These are phyloP conservation scores for Nephila pilipes DNA, from an alignment of 1,140 invertebrate species.

Conservation along the genomic window DNA sequence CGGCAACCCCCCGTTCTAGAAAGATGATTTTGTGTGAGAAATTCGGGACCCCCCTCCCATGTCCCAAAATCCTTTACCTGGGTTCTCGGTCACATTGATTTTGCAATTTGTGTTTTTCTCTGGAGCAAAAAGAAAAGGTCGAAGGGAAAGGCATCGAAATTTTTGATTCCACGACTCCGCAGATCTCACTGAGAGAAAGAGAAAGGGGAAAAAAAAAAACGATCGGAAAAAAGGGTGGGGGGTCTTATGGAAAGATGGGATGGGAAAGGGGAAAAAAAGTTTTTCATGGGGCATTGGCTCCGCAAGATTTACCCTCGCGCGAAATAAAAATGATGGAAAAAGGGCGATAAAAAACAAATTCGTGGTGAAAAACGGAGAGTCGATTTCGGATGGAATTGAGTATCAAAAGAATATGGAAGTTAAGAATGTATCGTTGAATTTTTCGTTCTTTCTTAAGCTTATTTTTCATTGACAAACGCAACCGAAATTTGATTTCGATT, in stretches of 20 bases:
- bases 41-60: slow-evolving; percentile 61
- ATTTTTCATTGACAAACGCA: background rate
- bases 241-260: background rate
- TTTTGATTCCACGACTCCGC: slow-evolving; percentile 68
- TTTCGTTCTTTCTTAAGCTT: background rate
- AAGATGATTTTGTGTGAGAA: slow-evolving; percentile 73
- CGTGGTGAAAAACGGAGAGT: slow-evolving; percentile 71
- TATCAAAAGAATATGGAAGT: slow-evolving; percentile 67
- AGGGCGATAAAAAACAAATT: slow-evolving; percentile 57
- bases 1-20: slow-evolving; percentile 65
- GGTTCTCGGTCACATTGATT: slow-evolving; percentile 75
- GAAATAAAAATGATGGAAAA: slow-evolving; percentile 55
- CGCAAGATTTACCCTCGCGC: slow-evolving; percentile 55
- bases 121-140: slow-evolving; percentile 6
- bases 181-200: slow-evolving; percentile 19
- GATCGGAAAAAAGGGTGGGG: background rate
- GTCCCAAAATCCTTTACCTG: slow-evolving; percentile 74
- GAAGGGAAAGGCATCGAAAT: slow-evolving; percentile 59
- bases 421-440: slow-evolving; percentile 27
- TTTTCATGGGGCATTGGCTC: slow-evolving; percentile 70
- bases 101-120: slow-evolving; percentile 65
- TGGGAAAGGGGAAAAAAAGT: background rate
- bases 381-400: slow-evolving; percentile 63
- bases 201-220: slow-evolving; percentile 15
- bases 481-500: background rate